phyloP scores from a whole-genome alignment of 2,113 vertebrate genomes.

The Empidonax traillii region DNA sequence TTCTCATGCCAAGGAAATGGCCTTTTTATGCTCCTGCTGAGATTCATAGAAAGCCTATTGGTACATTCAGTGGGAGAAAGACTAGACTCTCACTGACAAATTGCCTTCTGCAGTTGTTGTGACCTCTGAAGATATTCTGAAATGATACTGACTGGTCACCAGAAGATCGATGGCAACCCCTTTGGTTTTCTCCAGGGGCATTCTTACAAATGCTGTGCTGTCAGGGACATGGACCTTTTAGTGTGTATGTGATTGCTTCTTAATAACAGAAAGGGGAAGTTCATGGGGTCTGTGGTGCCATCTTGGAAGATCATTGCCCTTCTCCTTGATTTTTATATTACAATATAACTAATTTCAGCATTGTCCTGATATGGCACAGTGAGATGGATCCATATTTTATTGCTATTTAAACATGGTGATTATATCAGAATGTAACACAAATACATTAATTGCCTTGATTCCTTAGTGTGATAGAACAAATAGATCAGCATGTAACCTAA shows the following conservation, averaged over 20 bases:
- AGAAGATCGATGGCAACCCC: neutral
- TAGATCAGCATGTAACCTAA: neutral
- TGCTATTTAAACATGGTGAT: neutral
- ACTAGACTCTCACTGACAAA: neutral
- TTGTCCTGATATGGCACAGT: neutral
- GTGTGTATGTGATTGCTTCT: neutral
- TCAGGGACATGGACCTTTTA: neutral
- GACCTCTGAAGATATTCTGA: slow-evolving; percentile 28
- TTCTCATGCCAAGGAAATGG: neutral
- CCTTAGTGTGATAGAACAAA: neutral
- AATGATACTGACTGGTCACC: neutral
- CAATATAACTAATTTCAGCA: neutral
- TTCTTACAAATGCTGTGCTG: neutral
- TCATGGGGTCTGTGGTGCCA: neutral
- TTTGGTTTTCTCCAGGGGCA: neutral
- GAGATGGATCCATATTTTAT: slow-evolving; percentile 1
- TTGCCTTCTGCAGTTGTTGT: slow-evolving; percentile 16
- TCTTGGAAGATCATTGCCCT: neutral
- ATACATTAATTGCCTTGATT: neutral
- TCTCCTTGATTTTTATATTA: neutral
- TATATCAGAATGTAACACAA: neutral
- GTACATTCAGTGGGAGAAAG: neutral
- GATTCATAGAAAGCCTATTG: neutral
- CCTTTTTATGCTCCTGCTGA: slow-evolving; percentile 8
- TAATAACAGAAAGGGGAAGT: neutral